Evolutionary conservation across 2,888 invertebrate species (phyloP).

Genomic region (Geotrupes spiniger): DNA sequence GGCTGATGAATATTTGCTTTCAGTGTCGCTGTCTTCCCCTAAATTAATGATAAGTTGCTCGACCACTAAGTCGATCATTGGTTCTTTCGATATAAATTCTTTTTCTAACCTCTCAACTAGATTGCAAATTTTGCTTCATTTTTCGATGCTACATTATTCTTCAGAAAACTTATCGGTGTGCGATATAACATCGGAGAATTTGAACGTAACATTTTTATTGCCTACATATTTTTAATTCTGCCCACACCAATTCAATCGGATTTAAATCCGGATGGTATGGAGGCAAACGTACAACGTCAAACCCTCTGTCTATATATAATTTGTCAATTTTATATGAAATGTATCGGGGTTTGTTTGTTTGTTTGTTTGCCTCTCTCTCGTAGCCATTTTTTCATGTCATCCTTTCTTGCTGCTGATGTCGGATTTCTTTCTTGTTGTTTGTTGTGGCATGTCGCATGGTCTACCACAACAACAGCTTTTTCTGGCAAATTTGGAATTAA

Average conservation of each 20-base stretch:
- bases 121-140: no score
- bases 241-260: conserved; percentile 6
- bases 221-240: conserved; percentile 1
- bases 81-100: no score
- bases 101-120: no score
- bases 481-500: conserved; percentile 34
- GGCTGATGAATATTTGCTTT: no score
- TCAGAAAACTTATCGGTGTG: no score
- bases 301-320: background rate
- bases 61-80: no score
- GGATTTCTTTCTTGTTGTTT: background rate
- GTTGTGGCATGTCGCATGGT: conserved; percentile 24
- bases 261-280: background rate
- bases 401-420: conserved; percentile 4
- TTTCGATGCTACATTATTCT: no score
- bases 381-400: background rate
- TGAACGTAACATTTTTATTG: background rate
- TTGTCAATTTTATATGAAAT: conserved; percentile 1
- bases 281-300: background rate
- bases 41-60: no score
- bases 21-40: no score
- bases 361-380: no score
- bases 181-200: conserved; percentile 1
- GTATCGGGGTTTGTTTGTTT: no score
- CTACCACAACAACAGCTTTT: conserved; percentile 25